Evolutionary conservation across 2,888 invertebrate species (phyloP).

Genomic region (Xylophagus ater): DNA sequence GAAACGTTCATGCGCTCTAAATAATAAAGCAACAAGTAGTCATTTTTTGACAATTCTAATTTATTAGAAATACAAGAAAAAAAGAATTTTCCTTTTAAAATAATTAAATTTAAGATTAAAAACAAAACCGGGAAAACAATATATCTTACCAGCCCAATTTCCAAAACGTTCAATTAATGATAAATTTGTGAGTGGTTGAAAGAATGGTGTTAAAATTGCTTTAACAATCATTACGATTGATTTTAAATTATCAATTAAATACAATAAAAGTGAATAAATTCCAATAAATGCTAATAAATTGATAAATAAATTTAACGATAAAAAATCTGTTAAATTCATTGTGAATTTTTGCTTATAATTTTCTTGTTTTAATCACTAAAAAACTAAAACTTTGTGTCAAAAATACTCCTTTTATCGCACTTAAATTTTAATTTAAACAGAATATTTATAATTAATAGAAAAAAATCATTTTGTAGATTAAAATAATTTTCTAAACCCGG

Average conservation of each 20-base stretch:
- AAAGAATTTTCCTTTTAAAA: too few relatives aligned
- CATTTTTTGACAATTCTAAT: too few relatives aligned
- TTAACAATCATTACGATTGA: conserved; percentile 47
- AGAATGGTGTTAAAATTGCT: conserved; percentile 54
- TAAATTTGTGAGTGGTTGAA: conserved; percentile 50
- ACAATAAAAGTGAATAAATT: conserved; percentile 40
- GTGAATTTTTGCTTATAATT: too few relatives aligned
- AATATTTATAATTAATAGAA: background rate
- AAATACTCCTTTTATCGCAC: too few relatives aligned
- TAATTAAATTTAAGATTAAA: too few relatives aligned
- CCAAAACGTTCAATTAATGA: conserved; percentile 59
- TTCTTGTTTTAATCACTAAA: too few relatives aligned
- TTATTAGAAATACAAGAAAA: too few relatives aligned
- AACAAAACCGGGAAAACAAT: too few relatives aligned
- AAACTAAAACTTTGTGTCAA: too few relatives aligned
- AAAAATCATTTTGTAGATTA: background rate
- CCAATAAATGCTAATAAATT: conserved; percentile 43
- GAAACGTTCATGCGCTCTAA: too few relatives aligned
- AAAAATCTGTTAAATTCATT: conserved; percentile 7
- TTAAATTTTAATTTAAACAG: background rate
- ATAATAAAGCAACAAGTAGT: too few relatives aligned
- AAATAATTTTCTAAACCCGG: too few relatives aligned
- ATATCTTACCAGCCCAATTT: conserved; percentile 71
- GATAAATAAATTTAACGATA: background rate
- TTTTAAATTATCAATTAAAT: conserved; percentile 49